Evolutionary conservation across 1,140 invertebrate genomes (phyloP).

Genomic region (Trinorchestia longiramus): DNA sequence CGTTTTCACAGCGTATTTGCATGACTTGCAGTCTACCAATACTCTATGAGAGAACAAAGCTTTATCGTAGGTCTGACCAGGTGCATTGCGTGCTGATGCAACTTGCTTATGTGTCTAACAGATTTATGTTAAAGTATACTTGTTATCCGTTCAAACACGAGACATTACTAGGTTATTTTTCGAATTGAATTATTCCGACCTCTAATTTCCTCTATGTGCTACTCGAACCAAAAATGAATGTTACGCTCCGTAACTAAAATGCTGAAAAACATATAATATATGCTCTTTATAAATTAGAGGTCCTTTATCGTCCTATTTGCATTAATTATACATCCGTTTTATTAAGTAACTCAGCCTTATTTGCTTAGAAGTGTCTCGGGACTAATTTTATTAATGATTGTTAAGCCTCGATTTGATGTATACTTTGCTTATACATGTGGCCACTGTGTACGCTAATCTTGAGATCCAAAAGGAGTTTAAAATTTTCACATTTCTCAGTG

Average conservation of each 20-base stretch:
- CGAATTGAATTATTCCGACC: background rate
- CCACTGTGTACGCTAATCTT: too few species aligned
- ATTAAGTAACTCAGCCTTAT: too few species aligned
- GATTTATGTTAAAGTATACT: background rate
- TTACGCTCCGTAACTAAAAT: background rate
- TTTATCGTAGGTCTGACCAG: background rate
- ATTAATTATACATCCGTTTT: background rate
- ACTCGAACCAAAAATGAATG: background rate
- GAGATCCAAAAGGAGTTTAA: too few species aligned
- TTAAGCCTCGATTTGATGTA: background rate
- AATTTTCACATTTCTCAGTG: too few species aligned
- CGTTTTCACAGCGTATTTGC: background rate
- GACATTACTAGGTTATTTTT: background rate
- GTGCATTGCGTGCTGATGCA: background rate
- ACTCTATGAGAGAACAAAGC: background rate
- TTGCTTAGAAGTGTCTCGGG: too few species aligned
- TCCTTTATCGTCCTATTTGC: background rate
- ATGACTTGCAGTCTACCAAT: background rate
- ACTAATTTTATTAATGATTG: too few species aligned
- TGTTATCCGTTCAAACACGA: background rate
- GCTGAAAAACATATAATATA: too few species aligned
- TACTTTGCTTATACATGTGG: background rate
- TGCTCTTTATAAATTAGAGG: too few species aligned
- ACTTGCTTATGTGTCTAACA: background rate
- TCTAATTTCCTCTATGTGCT: background rate